phyloP scores from a whole-genome alignment of 2,797 vertebrate species.

The Pempheris klunzingeri region DNA sequence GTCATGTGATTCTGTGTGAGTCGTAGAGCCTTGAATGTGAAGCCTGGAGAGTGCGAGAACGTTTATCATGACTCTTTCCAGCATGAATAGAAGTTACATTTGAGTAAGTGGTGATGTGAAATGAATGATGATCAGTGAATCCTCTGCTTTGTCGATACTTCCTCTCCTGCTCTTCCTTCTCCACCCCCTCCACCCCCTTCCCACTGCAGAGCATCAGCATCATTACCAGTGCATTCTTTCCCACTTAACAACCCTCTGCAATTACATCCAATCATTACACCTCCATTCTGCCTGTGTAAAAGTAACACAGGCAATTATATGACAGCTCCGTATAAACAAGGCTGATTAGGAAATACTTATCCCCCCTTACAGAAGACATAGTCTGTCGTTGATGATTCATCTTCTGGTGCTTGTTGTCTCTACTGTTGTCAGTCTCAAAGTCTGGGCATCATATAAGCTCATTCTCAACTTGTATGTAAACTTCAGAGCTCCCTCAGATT shows the following conservation, averaged over 20 bases:
- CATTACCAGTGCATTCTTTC: constrained; percentile 43
- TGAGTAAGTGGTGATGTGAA: constrained; percentile 25
- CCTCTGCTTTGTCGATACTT: constrained; percentile 42
- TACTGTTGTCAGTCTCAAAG: neutral
- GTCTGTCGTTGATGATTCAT: constrained; percentile 13
- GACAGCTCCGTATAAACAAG: constrained; percentile 14
- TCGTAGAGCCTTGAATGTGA: neutral
- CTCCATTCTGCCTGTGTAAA: constrained; percentile 29
- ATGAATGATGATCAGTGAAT: constrained; percentile 45
- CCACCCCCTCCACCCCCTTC: neutral
- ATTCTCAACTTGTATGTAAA: constrained; percentile 48
- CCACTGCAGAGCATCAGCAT: constrained; percentile 24
- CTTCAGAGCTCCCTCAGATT: constrained; percentile 34
- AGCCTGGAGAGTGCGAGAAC: neutral
- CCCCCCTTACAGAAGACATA: neutral
- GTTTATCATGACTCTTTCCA: neutral
- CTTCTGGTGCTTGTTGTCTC: constrained; percentile 21
- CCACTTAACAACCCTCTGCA: constrained; percentile 38
- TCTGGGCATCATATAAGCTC: neutral
- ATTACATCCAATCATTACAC: constrained; percentile 50
- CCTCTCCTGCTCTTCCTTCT: constrained; percentile 18
- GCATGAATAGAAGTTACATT: constrained; percentile 28
- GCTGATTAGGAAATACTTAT: constrained; percentile 11
- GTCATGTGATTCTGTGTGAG: neutral
- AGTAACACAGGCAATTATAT: constrained; percentile 17